Conservation (phyloP, 1,140 invertebrate genomes). For the Zaprionus lachaisei region DNA sequence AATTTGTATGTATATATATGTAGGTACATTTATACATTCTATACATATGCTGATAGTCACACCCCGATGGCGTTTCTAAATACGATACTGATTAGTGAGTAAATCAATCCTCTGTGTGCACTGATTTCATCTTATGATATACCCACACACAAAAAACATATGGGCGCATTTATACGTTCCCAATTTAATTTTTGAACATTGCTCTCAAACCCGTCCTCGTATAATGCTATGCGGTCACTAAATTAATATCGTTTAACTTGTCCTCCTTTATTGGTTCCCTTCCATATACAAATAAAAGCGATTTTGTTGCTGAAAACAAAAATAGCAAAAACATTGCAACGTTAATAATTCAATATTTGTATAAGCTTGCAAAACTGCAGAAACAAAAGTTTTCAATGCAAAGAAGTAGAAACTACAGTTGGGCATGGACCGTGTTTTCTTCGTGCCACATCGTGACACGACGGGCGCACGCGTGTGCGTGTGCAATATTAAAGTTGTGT, state of each 20-base stretch:
- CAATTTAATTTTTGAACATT: slow-evolving; percentile 57
- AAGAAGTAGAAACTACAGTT: not conserved
- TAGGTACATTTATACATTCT: slow-evolving; percentile 23
- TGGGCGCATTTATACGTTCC: slow-evolving; percentile 77
- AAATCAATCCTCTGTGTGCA: slow-evolving; percentile 19
- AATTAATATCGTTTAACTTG: not conserved
- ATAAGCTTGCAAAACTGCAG: not conserved
- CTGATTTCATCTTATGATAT: slow-evolving; percentile 26
- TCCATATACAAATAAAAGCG: not conserved
- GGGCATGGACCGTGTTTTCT: no score
- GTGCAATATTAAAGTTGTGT: no score
- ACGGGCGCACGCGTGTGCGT: no score
- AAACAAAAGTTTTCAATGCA: not conserved
- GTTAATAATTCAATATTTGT: not conserved
- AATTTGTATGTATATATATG: slow-evolving; percentile 1
- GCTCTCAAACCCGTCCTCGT: not conserved
- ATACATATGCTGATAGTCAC: not conserved
- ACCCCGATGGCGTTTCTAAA: not conserved
- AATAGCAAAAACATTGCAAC: not conserved
- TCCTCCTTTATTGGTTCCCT: not conserved
- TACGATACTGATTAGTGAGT: slow-evolving; percentile 1
- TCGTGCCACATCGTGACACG: no score
- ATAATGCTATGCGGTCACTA: not conserved
- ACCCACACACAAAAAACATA: slow-evolving; percentile 40
- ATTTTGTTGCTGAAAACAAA: not conserved